A percentile compares a stretch with the other conserved stretches of the same genome.
Conservation (phyloP, 37 sponge, comb jelly and placozoan genomes). For the Cladorhizidae sp. region DNA sequence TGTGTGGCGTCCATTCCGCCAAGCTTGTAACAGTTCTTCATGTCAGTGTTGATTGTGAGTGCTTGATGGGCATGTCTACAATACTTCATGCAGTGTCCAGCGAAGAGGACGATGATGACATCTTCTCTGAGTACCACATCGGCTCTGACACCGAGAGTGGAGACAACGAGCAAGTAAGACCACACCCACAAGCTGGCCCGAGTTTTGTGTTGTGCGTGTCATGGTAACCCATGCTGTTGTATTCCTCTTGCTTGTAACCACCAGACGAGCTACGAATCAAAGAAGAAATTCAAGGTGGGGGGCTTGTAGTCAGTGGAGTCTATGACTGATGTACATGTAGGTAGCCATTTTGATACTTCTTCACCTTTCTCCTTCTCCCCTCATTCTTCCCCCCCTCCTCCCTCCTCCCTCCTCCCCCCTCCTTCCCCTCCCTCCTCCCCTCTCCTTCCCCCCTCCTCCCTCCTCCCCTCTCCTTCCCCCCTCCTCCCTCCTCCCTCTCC, state of each 20-base stretch:
- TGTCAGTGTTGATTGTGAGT: no score
- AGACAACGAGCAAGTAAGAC: slow-evolving; percentile 53
- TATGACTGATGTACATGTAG: not conserved
- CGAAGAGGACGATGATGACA: slow-evolving; percentile 64
- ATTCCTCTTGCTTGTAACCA: no score
- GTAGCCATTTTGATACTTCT: no score
- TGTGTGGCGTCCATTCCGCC: not conserved
- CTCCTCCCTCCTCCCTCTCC: not conserved
- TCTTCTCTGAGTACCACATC: slow-evolving; percentile 54
- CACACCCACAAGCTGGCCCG: no score
- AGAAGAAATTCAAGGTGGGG: slow-evolving; percentile 10
- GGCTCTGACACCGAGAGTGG: slow-evolving; percentile 73
- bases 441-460: not conserved
- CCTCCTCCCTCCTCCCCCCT: not conserved
- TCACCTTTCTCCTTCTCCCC: no score
- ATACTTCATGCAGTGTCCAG: slow-evolving; percentile 20
- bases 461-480: not conserved
- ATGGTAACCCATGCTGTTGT: not conserved
- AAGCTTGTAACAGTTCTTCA: not conserved
- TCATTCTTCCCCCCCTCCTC: no score
- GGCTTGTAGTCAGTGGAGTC: no score
- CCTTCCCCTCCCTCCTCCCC: not conserved
- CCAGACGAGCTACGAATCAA: not conserved
- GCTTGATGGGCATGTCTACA: no score
- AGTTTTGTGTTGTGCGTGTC: not conserved